These are phyloP conservation scores for Puntigrus tetrazona DNA, from an alignment of 2,113 vertebrate species.

Conservation along the genomic window DNA sequence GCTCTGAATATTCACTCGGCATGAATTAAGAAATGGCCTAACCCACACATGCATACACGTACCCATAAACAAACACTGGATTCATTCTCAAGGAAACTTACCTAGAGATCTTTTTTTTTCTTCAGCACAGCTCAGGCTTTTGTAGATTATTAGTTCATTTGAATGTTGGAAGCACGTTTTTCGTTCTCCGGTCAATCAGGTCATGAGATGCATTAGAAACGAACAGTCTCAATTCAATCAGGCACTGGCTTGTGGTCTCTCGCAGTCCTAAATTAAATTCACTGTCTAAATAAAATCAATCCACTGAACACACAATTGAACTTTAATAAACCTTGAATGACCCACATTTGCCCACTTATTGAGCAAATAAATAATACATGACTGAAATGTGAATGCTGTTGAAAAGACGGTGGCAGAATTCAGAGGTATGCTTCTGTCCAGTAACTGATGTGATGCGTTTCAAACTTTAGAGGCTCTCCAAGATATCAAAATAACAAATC, in stretches of 20 bases:
- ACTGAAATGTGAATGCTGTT: not conserved
- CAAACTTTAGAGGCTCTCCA: not conserved
- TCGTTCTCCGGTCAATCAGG: not conserved
- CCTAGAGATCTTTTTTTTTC: not conserved
- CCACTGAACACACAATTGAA: not conserved
- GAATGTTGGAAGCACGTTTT: not conserved
- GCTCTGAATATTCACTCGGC: conserved; percentile 5
- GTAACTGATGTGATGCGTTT: too few species aligned
- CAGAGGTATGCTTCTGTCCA: too few species aligned
- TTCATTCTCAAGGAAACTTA: not conserved
- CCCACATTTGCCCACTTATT: not conserved
- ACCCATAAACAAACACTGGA: conserved; percentile 19
- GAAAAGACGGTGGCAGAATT: not conserved
- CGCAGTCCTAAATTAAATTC: not conserved
- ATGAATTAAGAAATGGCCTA: not conserved
- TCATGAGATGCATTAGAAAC: not conserved
- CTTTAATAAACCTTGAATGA: not conserved
- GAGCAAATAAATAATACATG: not conserved
- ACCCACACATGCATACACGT: conserved; percentile 1
- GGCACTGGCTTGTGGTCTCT: not conserved
- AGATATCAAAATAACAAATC: not conserved
- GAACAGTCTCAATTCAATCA: not conserved
- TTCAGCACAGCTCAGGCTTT: not conserved
- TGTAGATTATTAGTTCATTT: not conserved
- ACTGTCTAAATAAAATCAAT: not conserved